Conservation (phyloP, 53 echinoderm and acorn worm species). For the Apostichopus leukothele region DNA sequence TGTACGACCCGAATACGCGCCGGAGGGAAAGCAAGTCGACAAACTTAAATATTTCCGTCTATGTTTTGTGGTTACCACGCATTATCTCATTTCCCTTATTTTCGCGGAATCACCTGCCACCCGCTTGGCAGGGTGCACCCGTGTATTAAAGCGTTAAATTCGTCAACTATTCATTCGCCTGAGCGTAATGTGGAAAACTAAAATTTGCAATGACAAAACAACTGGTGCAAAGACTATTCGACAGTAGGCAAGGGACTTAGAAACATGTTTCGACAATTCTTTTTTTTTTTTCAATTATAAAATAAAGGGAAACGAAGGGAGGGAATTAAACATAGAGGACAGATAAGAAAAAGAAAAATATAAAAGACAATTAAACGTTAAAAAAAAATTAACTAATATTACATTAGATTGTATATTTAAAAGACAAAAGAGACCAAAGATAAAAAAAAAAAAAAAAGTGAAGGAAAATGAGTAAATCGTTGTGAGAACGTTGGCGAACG, state of each 20-base stretch:
- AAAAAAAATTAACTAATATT: neutral
- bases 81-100: conserved; percentile 39
- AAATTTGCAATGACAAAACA: conserved; percentile 18
- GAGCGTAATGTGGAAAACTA: conserved; percentile 37
- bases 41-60: conserved; percentile 32
- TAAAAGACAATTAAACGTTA: neutral
- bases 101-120: conserved; percentile 41
- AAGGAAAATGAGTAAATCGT: neutral
- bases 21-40: conserved; percentile 12
- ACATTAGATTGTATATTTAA: neutral
- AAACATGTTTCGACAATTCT: conserved; percentile 14
- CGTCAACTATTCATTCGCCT: conserved; percentile 36
- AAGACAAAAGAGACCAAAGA: neutral
- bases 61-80: conserved; percentile 31
- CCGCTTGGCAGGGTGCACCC: conserved; percentile 24
- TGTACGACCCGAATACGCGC: conserved; percentile 41
- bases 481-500: neutral
- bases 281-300: conserved; percentile 20
- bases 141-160: conserved; percentile 44
- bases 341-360: neutral
- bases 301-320: conserved; percentile 17
- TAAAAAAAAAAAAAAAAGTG: neutral
- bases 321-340: neutral
- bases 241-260: conserved; percentile 30
- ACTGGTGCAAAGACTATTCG: conserved; percentile 37